Evolutionary conservation across 2,113 vertebrate genomes (phyloP), one percentile per base, ranked within the genome.

Genomic region (Ciconia boyciana): DNA sequence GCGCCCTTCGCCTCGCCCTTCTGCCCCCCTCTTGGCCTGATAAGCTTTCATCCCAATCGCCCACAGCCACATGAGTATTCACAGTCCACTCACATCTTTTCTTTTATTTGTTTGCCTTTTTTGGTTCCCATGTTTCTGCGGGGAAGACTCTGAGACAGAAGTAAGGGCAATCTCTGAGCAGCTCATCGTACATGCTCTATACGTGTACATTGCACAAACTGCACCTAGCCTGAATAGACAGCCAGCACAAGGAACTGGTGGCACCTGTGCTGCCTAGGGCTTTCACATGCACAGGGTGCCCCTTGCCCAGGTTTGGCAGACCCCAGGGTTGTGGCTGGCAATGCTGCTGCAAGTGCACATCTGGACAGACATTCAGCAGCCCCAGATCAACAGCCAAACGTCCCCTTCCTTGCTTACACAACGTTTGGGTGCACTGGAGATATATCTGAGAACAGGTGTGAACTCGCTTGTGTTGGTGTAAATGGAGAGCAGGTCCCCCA

Each of bases 1-100:
- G 17, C 6, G n/a, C 14, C 14, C 52, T 91, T 87, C 2, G 1
- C 16, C 64, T 78, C 34, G 83, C 71, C 10, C 41, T 90, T 36
- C 60, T 74, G 34, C 9, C 19, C 64, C 10, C 0, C 0, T 31
- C 34, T 16, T 13, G 1, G 43, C 55, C 55, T 0, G 0, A 3
- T 16, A 25, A 92, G 21, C 20, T 57, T 72, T 52, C 31, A 74
- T 41, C 29, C 39, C 49, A 58, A 29, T 17, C 2, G 0, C 32
- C 11, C 8, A 2, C 41, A 86, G 52, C 34, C 8, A 2, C 25
- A 21, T 8, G 10, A 34, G 9, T 31, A 41, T 52, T 36, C 2
- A 0, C 48, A 36, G 52, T 43, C 20, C 16, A 3, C 20, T 58
- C 36, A 49, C 49, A 26, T 11, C 5, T 69, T 91, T 62, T 19